Base-by-base conservation (phyloP, 1,140 invertebrate species). In the Trichonephila inaurata region DNA sequence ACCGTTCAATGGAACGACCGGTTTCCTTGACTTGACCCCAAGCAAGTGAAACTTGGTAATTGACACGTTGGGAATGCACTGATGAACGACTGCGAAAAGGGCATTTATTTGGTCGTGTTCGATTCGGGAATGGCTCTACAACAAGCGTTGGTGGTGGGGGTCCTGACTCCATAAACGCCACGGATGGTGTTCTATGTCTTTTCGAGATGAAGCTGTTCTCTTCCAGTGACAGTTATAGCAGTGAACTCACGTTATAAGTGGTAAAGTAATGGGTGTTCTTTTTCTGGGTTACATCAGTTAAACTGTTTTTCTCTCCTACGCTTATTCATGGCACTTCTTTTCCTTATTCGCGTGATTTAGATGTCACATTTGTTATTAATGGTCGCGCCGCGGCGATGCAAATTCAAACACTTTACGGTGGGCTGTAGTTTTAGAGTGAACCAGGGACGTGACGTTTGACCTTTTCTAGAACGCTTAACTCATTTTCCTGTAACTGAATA, bases 21-120 rank as follows among this genome's bases (percentile, higher is more conserved):
- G 62, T 72, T n/a, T 72, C 72, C 58, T 16, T 10, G 8, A 21
- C 83, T 33, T 66, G 66, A 89, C 44, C 66, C 28, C 88, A 69
- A 51, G 24, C 28, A 62, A 40, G 28, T 87, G 58, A 51, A 85
- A 40, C 60, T 69, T 66, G 21, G 69, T 89, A 89, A 89, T 89
- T 89, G 88, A 89, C 88, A 77, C 88, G 62, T 89, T 69, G 19
- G 88, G 44, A 24, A 66, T 87, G 24, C 72, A 87, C 85, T 87
- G 85, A 87, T 64, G 83, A 86, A 60, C n/a, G 58, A 86, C 83
- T 86, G 58, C 58, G 24, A 86, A 86, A 58, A 10, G 66, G 66
- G 58, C 58, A 58, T 2, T 86, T 86, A 58, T 28, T 58, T 86
- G 83, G n/a, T 86, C 58, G 44, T 86, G 60, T 61, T 87, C 60